Base-by-base conservation (phyloP, 1,140 invertebrate species). In the Drosophila grimshawi region DNA sequence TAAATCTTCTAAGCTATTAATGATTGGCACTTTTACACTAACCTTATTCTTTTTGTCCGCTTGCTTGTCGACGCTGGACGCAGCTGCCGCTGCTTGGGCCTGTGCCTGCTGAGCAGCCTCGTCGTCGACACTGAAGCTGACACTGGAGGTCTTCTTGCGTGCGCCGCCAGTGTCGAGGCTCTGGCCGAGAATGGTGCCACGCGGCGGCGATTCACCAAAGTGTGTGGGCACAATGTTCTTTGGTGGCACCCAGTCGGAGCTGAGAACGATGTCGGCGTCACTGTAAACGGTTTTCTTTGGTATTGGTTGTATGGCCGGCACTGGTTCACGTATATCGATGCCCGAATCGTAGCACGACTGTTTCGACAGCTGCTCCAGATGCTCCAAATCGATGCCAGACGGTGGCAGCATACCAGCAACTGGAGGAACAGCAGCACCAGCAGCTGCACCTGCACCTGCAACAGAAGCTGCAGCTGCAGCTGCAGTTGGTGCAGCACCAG, bases 261-360 rank as follows among this genome's bases (percentile, higher is more conserved):
- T 96, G 74, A 97, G 93, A 46, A 97, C 96, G 81, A 97, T 96
- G 92, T 97, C 96, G 49, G 96, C 96, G 92, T 97, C 96, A 71
- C 96, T 97, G 92, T 96, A 97, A 68, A 94, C 94, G 89, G 94
- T 80, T 91, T 92, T 92, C 86, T 92, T 91, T 91, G 91, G 85
- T 90, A 91, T 92, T 39, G 92, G 90, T 70, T 92, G 92, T 88
- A 95, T 92, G 75, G 93, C 93, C 65, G 94, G 94, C 60, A 93
- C 92, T 63, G 95, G 95, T 83, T 97, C 96, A 81, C 96, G 94
- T 75, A 97, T 97, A 93, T 97, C 96, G 86, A 97, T 97, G 76
- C 96, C 96, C n/a, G 96, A 97, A 93, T 97, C 96, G 92, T 97
- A 96, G 94, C 96, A 97, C 76, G 96, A 96, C 69, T 95, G 94